Evolutionary conservation across 2,888 invertebrate species (phyloP), one percentile per base, ranked within the genome.

Genomic region (Dryocosmus kuriphilus): DNA sequence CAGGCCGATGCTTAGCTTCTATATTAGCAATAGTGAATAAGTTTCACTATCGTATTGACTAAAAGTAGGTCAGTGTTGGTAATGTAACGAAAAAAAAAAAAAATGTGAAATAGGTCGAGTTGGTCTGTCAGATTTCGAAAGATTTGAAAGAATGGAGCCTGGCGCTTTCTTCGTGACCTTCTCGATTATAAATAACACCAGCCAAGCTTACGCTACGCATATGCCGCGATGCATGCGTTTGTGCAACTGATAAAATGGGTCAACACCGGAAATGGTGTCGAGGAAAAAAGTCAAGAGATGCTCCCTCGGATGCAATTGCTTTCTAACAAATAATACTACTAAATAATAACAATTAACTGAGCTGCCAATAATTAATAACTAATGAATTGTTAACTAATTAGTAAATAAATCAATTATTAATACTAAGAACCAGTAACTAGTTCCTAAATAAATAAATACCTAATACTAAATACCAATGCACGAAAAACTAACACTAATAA

Each of bases 51-150:
- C n/a, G n/a, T 24, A 22, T 24, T 3, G 11, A 14, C 22, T 57
- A 2, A 35, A 88, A 88, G 86, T 88, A 85, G 88, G 88, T 88
- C 88, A 88, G 83, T 87, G 87, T 84, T 87, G 86, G 87, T 88
- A 88, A 87, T 86, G 88, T 88, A 86, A 88, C 87, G 88, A 88
- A 88, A 88, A 88, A 88, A 85, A 82, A 80, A 86, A 88, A 85
- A 82, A 80, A 86, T 84, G 85, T 9, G 80, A 82, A 82, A 82
- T 81, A 81, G 82, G 82, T 80, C 79, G 77, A n/a, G n/a, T n/a
- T n/a, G n/a, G n/a, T n/a, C n/a, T n/a, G n/a, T n/a, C n/a, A n/a
- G n/a, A n/a, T n/a, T n/a, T n/a, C 74, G 76, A 75, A 60, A 32
- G 38, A 80, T 82, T 79, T 82, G 81, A 81, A 82, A 82, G 79